Evolutionary conservation across 2,113 vertebrate species (phyloP).

Genomic region (Albula glossodonta): DNA sequence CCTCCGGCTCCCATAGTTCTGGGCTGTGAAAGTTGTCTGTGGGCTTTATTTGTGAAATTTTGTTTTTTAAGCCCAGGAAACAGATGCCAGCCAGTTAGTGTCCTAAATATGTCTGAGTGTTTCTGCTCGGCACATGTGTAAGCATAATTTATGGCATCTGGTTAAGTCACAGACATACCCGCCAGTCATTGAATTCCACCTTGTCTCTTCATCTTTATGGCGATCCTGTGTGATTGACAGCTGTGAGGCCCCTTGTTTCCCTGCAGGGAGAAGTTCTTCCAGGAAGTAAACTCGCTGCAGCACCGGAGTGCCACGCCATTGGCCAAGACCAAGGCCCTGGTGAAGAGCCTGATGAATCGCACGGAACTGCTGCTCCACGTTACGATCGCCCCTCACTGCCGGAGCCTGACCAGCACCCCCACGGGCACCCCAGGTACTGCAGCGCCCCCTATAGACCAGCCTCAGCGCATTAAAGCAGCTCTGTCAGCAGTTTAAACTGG

Average conservation of each 20-base stretch:
- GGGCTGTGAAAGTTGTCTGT: neutral
- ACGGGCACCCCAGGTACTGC: conserved; percentile 85
- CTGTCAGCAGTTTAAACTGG: too few species aligned
- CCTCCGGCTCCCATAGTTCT: neutral
- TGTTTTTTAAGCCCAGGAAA: too few species aligned
- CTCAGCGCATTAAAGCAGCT: neutral
- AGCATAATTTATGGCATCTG: too few species aligned
- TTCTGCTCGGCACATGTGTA: too few species aligned
- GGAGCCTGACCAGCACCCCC: conserved; percentile 86
- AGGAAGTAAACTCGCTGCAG: conserved; percentile 85
- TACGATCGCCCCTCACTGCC: conserved; percentile 92
- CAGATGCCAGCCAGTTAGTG: too few species aligned
- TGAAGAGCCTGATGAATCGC: conserved; percentile 96
- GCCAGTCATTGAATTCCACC: too few species aligned
- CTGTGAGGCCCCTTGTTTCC: neutral
- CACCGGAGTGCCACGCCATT: conserved; percentile 79
- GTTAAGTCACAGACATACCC: too few species aligned
- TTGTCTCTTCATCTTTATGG: neutral
- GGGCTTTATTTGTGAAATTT: too few species aligned
- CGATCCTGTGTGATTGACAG: neutral
- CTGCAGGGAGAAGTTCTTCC: conserved; percentile 91
- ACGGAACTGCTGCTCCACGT: conserved; percentile 92
- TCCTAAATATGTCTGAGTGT: too few species aligned
- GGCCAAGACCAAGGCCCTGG: conserved; percentile 86
- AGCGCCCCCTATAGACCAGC: neutral